Evolutionary conservation across 2,888 invertebrate species (phyloP).

Genomic region (Andrena minutula): DNA sequence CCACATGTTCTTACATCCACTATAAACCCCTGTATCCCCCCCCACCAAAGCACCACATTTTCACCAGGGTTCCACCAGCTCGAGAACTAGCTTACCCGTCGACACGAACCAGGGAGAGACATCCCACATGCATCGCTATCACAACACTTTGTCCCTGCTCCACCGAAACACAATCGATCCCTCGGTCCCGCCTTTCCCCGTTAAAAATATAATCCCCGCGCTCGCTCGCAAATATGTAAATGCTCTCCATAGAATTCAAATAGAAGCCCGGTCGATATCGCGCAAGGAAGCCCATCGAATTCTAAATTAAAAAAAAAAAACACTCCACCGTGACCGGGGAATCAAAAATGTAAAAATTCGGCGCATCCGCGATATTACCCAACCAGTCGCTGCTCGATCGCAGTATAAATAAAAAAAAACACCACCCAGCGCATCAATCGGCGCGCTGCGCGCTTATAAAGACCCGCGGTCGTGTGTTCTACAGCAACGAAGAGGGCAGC

Average conservation of each 20-base stretch:
- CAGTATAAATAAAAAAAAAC: constrained; percentile 12
- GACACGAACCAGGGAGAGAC: not conserved
- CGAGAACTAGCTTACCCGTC: too few species aligned
- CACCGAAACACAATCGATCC: not conserved
- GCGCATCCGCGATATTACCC: constrained; percentile 12
- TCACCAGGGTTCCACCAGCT: too few species aligned
- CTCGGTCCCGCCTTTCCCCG: not conserved
- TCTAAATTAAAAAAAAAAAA: constrained; percentile 26
- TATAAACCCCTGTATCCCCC: too few species aligned
- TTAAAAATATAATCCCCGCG: constrained; percentile 13
- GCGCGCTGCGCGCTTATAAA: not conserved
- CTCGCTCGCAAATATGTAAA: constrained; percentile 29
- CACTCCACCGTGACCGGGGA: not conserved
- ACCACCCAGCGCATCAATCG: not conserved
- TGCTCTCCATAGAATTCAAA: constrained; percentile 13
- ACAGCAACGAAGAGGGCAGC: not conserved
- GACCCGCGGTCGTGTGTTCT: not conserved
- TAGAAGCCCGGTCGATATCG: not conserved
- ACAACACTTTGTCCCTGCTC: constrained; percentile 14
- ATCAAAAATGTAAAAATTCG: constrained; percentile 43
- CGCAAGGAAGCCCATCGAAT: not conserved
- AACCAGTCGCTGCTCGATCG: not conserved
- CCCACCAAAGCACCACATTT: too few species aligned
- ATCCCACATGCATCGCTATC: not conserved
- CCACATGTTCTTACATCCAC: too few species aligned